Percentiles rank a stretch among this genome's conserved stretches.
Evolutionary conservation across 2,888 invertebrate genomes (phyloP).

Genomic region (Hoplodrina blanda): DNA sequence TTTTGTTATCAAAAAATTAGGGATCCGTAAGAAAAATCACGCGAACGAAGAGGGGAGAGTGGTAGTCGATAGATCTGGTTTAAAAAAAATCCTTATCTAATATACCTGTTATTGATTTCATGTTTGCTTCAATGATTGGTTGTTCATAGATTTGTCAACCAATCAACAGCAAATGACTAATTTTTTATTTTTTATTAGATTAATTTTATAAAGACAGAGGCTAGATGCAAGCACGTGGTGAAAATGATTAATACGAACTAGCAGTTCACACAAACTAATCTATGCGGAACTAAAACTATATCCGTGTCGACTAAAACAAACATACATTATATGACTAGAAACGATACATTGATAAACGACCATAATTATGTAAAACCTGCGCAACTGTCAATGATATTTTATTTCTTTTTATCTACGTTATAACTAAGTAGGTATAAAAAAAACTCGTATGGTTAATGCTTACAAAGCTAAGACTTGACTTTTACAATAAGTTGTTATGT

Average conservation of each 20-base stretch:
- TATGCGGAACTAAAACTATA: conserved; percentile 17
- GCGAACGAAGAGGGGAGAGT: no score
- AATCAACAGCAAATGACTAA: neutral
- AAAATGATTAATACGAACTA: neutral
- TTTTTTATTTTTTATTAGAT: conserved; percentile 3
- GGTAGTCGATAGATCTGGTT: no score
- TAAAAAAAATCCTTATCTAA: no score
- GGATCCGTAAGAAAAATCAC: no score
- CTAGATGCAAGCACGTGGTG: neutral
- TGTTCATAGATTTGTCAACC: neutral
- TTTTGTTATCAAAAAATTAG: no score
- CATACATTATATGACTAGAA: conserved; percentile 14
- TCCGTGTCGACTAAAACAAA: conserved; percentile 25
- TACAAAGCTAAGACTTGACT: no score
- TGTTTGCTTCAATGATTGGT: neutral
- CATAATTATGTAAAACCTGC: conserved; percentile 18
- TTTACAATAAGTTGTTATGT: no score
- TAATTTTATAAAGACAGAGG: neutral
- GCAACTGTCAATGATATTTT: neutral
- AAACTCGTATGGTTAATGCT: neutral
- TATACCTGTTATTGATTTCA: neutral
- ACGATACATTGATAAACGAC: conserved; percentile 1
- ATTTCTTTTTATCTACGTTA: neutral
- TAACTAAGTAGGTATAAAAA: neutral
- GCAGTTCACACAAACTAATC: conserved; percentile 1